These are phyloP conservation scores for Ictalurus furcatus DNA, from an alignment of 2,113 vertebrate genomes.

Conservation along the genomic window DNA sequence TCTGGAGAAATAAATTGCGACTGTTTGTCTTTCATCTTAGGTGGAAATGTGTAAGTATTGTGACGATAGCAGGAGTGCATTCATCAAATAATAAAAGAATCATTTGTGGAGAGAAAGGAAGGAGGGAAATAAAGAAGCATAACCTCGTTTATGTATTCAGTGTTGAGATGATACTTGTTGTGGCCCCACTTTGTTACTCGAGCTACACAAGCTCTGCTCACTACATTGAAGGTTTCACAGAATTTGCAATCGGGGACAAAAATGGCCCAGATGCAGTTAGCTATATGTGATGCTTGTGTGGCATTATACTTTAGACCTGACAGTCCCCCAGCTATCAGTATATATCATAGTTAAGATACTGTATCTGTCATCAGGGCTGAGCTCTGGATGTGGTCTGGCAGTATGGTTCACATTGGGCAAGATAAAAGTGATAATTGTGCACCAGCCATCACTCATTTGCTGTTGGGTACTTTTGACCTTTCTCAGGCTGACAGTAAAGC, in stretches of 20 bases:
- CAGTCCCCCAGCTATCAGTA: neutral
- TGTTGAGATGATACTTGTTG: constrained; percentile 68
- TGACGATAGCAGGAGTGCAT: constrained; percentile 70
- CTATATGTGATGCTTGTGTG: neutral
- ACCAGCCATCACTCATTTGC: neutral
- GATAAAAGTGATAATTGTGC: constrained; percentile 10
- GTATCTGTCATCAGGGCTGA: constrained; percentile 3
- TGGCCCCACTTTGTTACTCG: constrained; percentile 63
- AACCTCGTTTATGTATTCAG: constrained; percentile 60
- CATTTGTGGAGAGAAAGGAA: constrained; percentile 51
- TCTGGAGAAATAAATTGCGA: constrained; percentile 78
- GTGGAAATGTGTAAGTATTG: constrained; percentile 74
- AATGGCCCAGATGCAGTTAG: too few species aligned
- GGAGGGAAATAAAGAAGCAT: constrained; percentile 30
- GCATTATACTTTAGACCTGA: neutral
- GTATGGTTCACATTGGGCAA: neutral
- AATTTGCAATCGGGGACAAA: constrained; percentile 16
- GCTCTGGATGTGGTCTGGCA: neutral
- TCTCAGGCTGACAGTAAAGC: constrained; percentile 74
- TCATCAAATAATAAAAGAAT: constrained; percentile 76
- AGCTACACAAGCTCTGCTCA: constrained; percentile 13
- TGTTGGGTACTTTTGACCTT: constrained; percentile 73
- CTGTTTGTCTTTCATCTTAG: constrained; percentile 80
- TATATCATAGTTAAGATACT: neutral
- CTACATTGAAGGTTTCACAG: neutral